Base-by-base conservation (phyloP, 2,113 vertebrate genomes). In the Typhlomys cinereus region DNA sequence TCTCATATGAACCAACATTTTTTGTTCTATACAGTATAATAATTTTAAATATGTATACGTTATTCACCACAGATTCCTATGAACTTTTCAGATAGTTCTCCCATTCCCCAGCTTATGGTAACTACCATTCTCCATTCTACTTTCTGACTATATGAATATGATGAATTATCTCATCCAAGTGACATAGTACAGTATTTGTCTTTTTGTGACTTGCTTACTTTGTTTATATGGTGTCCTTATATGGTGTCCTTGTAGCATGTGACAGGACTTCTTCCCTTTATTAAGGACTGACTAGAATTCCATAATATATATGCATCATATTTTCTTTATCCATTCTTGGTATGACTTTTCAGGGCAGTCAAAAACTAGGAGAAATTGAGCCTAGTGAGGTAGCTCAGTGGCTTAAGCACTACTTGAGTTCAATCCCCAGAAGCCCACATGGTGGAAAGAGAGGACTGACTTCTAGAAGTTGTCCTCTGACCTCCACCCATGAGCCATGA, bases 291-390 rank as follows among this genome's bases (percentile, higher is more conserved):
- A 48, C 23, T 23, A 64, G 59, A 82, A 62, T 48, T 46, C 20
- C 29, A 66, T 4, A 64, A 27, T 48, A 48, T 64, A n/a, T 7
- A 27, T 66, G 48, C 4, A 36, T 48, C 59, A 41, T 39, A 80
- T 74, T n/a, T 73, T 44, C 31, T 70, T 64, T 25, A 75, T 20
- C 44, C 36, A 29, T 62, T 69, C 25, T 89, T n/a, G 6, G 27
- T 27, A 36, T 84, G 29, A 46, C 59, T 89, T 88, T 91, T 80
- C 50, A 95, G 59, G 48, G 31, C 59, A 81, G 61, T 48, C 29
- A 62, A 66, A 62, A 27, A 62, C 61, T 62, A 62, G 61, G 27
- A 57, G n/a, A n/a, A n/a, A n/a, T n/a, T n/a, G n/a, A n/a, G n/a
- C n/a, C n/a, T n/a, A n/a, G n/a, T n/a, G n/a, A n/a, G n/a, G n/a